Conservation (phyloP, 2,113 vertebrate species). For the Hemicordylus capensis region DNA sequence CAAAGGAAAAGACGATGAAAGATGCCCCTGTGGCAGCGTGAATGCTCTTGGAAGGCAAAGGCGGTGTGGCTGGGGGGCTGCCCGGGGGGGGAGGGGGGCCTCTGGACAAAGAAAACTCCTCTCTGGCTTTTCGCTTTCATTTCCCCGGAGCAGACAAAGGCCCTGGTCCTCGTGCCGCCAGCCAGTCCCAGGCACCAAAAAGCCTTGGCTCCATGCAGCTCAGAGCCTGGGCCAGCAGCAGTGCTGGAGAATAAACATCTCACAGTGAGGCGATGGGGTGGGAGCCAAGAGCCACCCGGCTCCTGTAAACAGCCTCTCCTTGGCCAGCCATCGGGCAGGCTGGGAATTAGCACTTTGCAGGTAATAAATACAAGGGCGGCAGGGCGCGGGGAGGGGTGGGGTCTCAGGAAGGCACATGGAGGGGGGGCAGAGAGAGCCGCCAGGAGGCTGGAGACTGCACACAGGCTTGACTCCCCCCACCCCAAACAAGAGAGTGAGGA, state of each 20-base stretch:
- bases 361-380: neutral
- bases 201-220: constrained; percentile 19
- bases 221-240: constrained; percentile 22
- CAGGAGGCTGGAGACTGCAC: neutral
- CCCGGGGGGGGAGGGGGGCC: neutral
- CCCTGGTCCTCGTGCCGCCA: constrained; percentile 21
- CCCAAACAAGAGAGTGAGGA: neutral
- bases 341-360: constrained; percentile 45
- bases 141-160: constrained; percentile 6
- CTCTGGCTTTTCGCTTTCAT: neutral
- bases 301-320: constrained; percentile 61
- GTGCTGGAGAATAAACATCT: constrained; percentile 50
- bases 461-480: fast-evolving
- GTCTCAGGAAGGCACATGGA: too few relatives aligned
- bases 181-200: constrained; percentile 37
- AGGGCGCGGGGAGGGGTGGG: neutral
- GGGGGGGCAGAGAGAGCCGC: neutral
- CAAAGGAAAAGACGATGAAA: neutral
- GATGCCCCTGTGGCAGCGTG: neutral
- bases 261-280: constrained; percentile 21
- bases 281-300: constrained; percentile 46
- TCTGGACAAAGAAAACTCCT: neutral
- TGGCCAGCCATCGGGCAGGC: constrained; percentile 31
- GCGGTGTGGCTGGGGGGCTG: neutral
- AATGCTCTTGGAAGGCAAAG: constrained; percentile 2